Base-by-base conservation (phyloP, 2,113 vertebrate species). In the Calidris pygmaea region DNA sequence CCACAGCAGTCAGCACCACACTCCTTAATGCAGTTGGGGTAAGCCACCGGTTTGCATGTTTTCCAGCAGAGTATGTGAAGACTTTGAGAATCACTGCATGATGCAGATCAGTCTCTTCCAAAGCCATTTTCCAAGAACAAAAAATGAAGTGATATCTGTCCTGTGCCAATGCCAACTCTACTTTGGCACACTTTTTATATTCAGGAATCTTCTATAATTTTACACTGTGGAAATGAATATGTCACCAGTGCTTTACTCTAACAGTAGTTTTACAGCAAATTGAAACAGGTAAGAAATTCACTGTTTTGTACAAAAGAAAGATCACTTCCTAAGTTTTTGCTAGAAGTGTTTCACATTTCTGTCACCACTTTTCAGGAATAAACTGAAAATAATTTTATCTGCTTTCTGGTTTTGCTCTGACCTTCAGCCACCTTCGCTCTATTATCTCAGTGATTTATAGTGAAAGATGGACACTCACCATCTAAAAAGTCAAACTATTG, bases 1-100 rank as follows among this genome's bases (percentile, higher is more conserved):
- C 4, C 26, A 47, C 48, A 29, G 16, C 20, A 34, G 16, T 50
- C 8, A 0, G 11, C 50, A 37, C 37, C 19, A 30, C 0, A 0
- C 3, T 86, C 4, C 47, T 30, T 87, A 39, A 66, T 22, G 34
- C 35, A 52, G 34, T n/a, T 60, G 19, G 14, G 6, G 5, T n/a
- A 74, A 85, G 55, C 11, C 10, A 56, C 15, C 6, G n/a, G 3
- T 15, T 55, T 59, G 5, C 27, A 26, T 29, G 6, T 45, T 77
- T 63, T 56, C 22, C 23, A 32, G 39, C 5, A 65, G 53, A 41
- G 16, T 37, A 4, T 41, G 20, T 67, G 24, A 87, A 81, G 43
- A 59, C 26, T 45, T 47, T 82, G 45, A 48, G 23, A 87, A 68
- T 27, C 22, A 26, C 24, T 45, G n/a, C 4, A 23, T 41, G 53